Evolutionary conservation across 1,140 invertebrate genomes (phyloP), one percentile per base, ranked within the genome.

Genomic region (Musca domestica): DNA sequence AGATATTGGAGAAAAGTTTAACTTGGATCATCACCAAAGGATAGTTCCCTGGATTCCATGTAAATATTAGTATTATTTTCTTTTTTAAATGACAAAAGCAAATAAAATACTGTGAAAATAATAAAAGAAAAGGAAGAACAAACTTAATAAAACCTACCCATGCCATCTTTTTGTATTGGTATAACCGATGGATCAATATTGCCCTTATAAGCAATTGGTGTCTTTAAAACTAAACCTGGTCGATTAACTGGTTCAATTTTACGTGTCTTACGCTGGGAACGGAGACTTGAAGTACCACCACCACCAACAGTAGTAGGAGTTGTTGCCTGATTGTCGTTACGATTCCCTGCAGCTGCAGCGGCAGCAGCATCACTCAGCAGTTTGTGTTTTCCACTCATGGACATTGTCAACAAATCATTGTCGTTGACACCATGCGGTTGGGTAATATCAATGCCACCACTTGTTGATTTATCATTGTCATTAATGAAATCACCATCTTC

Each of bases 161-260:
- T 92, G 74, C 92, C 92, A 84, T 94, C 91, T 82, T 90, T 90
- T 73, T 89, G 86, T 76, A 92, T 92, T 47, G 90, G 90, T 81
- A 92, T 91, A 67, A 91, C 89, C 75, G 89, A 91, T 41, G 89
- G 84, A 83, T 92, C 90, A 54, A 90, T 90, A 76, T 91, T 89
- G 70, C 90, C 88, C 73, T 91, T 90, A 82, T 92, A 92, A 41
- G 91, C 90, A 73, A 92, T 92, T 51, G 90, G 90, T 66, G 90
- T 91, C 81, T 92, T 91, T 46, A 92, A 80, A 71, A 91, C 88
- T 52, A 92, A 81, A 48, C 88, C 89, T 69, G 91, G 91, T 81
- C 91, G 88, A 76, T 90, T 90, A 23, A 91, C 86, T 15, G 90
- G 90, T 78, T 90, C 90, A 71, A 91, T 91, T 83, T 92, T 91